These are phyloP conservation scores for Trichomycterus rosablanca DNA, from an alignment of 2,113 vertebrate genomes.

Conservation along the genomic window DNA sequence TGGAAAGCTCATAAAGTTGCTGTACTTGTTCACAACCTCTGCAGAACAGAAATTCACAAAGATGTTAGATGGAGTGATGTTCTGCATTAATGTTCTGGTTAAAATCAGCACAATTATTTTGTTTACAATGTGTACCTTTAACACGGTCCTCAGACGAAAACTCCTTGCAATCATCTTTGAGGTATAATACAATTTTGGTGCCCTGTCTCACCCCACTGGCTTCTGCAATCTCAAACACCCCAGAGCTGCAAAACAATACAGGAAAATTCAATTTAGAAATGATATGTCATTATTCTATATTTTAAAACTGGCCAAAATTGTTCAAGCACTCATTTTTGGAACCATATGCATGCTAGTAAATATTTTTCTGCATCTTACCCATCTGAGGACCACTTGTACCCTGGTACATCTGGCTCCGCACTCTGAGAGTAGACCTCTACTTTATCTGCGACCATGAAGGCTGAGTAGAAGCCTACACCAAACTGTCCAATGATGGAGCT, in stretches of 20 bases:
- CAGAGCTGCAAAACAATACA: constrained; percentile 77
- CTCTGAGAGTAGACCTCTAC: constrained; percentile 87
- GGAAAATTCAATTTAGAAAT: constrained; percentile 2
- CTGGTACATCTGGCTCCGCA: constrained; percentile 60
- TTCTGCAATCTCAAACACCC: constrained; percentile 85
- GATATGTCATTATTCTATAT: no score
- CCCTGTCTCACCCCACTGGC: constrained; percentile 84
- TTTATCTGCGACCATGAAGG: constrained; percentile 91
- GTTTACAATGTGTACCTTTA: constrained; percentile 68
- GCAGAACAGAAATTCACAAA: constrained; percentile 43
- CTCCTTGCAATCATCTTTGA: constrained; percentile 89
- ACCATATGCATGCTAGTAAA: no score
- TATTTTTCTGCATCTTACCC: constrained; percentile 84
- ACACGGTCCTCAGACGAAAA: constrained; percentile 86
- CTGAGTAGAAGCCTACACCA: constrained; percentile 94
- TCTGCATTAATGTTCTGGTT: neutral
- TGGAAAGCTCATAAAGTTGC: constrained; percentile 95
- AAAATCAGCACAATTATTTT: neutral
- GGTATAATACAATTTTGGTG: constrained; percentile 89
- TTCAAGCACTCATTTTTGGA: no score
- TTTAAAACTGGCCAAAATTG: no score
- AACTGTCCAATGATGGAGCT: constrained; percentile 95
- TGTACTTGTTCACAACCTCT: constrained; percentile 96
- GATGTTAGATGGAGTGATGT: neutral
- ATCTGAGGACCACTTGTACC: constrained; percentile 90